Percentiles rank a stretch among this genome's conserved stretches.
phyloP scores from a whole-genome alignment of 2,888 invertebrate species.

The Patella caerulea region DNA sequence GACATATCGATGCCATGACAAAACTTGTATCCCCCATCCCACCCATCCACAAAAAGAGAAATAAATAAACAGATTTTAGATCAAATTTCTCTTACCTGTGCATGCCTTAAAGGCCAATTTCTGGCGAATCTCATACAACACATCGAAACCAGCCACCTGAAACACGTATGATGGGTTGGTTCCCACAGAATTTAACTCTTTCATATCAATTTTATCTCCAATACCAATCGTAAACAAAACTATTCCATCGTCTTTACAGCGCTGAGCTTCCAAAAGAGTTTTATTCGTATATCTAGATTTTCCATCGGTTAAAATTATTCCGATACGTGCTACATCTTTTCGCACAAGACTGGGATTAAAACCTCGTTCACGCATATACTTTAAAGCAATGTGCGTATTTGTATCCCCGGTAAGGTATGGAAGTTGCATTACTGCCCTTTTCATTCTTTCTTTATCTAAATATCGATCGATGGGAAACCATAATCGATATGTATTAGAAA shows the following conservation, averaged over 20 bases:
- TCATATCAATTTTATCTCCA: conserved; percentile 43
- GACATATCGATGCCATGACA: too few species aligned
- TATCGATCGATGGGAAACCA: background rate
- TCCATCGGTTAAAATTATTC: conserved; percentile 57
- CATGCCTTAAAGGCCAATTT: conserved; percentile 47
- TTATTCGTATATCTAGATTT: conserved; percentile 36
- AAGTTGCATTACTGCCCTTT: background rate
- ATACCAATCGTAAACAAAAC: conserved; percentile 53
- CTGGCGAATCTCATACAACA: conserved; percentile 45
- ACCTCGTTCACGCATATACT: conserved; percentile 21
- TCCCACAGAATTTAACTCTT: conserved; percentile 57
- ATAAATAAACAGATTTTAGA: background rate
- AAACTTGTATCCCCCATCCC: too few species aligned
- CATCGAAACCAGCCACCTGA: conserved; percentile 51
- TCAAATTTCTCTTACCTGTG: conserved; percentile 39
- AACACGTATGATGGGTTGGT: conserved; percentile 51
- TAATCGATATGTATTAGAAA: background rate
- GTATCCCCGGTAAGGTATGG: conserved; percentile 19
- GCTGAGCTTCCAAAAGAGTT: conserved; percentile 30
- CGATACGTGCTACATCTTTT: conserved; percentile 42
- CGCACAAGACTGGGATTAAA: conserved; percentile 9
- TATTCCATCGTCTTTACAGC: conserved; percentile 37
- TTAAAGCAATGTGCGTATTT: conserved; percentile 20
- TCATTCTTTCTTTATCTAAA: background rate
- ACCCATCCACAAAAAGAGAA: background rate